phyloP scores from a whole-genome alignment of 1,140 invertebrate species.

The Drosophila oshimai region DNA sequence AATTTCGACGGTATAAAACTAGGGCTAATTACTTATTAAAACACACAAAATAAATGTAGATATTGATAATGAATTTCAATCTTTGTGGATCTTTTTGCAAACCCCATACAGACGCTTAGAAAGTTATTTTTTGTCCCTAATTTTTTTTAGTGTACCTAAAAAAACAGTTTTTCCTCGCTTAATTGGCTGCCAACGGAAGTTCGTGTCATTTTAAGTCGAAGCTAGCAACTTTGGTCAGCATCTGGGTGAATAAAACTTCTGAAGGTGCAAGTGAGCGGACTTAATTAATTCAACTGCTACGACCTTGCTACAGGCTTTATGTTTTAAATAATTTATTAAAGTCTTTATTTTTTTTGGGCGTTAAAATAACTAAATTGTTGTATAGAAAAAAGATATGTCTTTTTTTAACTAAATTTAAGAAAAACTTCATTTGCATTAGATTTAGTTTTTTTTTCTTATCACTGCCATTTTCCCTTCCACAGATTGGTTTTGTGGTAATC shows the following conservation, averaged over 20 bases:
- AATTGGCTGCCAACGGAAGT: slow-evolving; percentile 74
- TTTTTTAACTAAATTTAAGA: not conserved
- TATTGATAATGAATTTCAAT: too few relatives aligned
- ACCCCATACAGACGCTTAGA: too few relatives aligned
- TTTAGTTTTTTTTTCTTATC: slow-evolving; percentile 2
- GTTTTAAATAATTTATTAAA: too few relatives aligned
- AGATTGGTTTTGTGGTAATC: slow-evolving; percentile 17
- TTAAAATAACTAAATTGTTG: too few relatives aligned
- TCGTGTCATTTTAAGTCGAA: slow-evolving; percentile 60
- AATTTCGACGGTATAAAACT: too few relatives aligned
- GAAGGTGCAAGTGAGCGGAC: slow-evolving; percentile 57
- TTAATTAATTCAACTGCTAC: slow-evolving; percentile 41
- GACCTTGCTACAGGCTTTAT: not conserved
- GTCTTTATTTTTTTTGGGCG: too few relatives aligned
- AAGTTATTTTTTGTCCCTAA: not conserved
- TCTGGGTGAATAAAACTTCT: slow-evolving; percentile 10
- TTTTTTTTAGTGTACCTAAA: not conserved
- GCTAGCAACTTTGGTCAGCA: slow-evolving; percentile 7
- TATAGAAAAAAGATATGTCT: too few relatives aligned
- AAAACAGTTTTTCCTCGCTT: slow-evolving; percentile 38
- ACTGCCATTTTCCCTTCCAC: not conserved
- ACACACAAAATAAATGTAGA: too few relatives aligned
- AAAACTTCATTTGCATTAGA: not conserved
- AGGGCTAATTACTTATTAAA: too few relatives aligned
- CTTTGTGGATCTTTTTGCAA: too few relatives aligned